Conservation (phyloP, 2,113 vertebrate genomes). For the human (Homo sapiens) region GRCh38 chr21:15489001-15489500, state of each 20-base stretch:
- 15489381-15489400: neutral
- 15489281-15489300: neutral
- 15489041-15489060: neutral
- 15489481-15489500: neutral
- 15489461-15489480: neutral
- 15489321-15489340: neutral
- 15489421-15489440: neutral
- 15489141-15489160: neutral
- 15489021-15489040: neutral
- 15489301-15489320: neutral
- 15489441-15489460: constrained; percentile 31
- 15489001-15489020: neutral
- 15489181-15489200: neutral
- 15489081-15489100: neutral
- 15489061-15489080: neutral
- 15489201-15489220: neutral
- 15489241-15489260: neutral
- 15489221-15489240: neutral
- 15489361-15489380: neutral
- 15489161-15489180: neutral
- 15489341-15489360: neutral
- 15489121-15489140: neutral
- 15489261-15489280: neutral
- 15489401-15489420: neutral
- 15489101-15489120: neutral